Conservation (phyloP, 2,888 invertebrate species). For the Limnephilus rhombicus region DNA sequence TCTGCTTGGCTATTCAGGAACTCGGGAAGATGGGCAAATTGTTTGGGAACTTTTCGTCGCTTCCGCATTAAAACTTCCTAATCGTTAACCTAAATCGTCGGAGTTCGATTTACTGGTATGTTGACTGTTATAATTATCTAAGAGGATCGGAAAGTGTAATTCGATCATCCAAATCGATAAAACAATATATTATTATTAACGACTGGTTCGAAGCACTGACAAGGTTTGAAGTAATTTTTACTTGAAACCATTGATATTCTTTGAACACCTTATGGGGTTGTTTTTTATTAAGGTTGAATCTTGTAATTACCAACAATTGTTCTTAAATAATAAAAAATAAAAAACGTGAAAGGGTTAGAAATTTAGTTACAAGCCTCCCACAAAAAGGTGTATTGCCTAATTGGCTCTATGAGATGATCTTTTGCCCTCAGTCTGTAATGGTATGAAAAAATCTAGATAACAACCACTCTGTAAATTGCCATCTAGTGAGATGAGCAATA, state of each 20-base stretch:
- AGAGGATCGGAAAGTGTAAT: neutral
- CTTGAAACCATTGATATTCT: neutral
- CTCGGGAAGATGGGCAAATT: conserved; percentile 35
- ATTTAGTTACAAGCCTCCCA: neutral
- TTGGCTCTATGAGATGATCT: neutral
- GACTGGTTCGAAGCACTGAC: neutral
- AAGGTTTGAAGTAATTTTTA: too few relatives aligned
- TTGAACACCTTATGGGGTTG: neutral
- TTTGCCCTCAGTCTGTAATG: neutral
- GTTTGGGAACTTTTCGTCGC: conserved; percentile 39
- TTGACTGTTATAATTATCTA: neutral
- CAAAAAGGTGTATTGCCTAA: neutral
- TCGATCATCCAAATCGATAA: neutral
- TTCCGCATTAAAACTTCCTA: conserved; percentile 38
- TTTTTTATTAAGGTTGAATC: neutral
- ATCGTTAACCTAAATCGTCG: conserved; percentile 37
- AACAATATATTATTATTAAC: neutral
- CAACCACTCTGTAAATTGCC: too few relatives aligned
- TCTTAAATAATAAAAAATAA: neutral
- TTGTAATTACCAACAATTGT: neutral
- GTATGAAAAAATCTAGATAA: too few relatives aligned
- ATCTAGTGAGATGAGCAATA: too few relatives aligned
- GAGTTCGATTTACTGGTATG: conserved; percentile 33
- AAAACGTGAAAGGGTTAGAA: neutral
- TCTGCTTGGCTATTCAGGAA: conserved; percentile 30